A percentile compares a stretch with the other conserved stretches of the same genome.
phyloP scores from a whole-genome alignment of 2,797 vertebrate species.

The Atherinosoma microstoma region DNA sequence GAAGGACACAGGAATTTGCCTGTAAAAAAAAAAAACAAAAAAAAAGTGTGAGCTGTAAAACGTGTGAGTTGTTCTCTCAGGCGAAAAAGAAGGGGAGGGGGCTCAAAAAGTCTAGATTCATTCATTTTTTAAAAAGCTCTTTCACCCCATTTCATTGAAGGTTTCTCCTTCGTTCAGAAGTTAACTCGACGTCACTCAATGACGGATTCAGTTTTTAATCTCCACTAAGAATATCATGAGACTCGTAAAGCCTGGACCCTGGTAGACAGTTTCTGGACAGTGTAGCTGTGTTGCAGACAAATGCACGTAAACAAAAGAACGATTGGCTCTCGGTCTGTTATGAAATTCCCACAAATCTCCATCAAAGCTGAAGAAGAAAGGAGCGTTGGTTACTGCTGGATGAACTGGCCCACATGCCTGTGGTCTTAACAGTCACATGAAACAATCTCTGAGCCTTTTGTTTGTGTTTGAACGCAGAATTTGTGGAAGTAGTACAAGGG shows the following conservation, averaged over 20 bases:
- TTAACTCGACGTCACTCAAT: not conserved
- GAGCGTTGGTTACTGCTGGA: not conserved
- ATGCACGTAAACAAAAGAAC: not conserved
- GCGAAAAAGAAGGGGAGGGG: not conserved
- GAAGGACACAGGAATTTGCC: constrained; percentile 56
- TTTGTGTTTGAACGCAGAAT: constrained; percentile 46
- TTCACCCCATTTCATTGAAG: not conserved
- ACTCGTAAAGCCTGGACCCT: not conserved
- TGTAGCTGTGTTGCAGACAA: not conserved
- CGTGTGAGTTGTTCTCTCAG: constrained; percentile 44
- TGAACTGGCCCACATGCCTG: constrained; percentile 11
- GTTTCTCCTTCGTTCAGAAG: not conserved
- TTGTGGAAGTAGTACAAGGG: constrained; percentile 39
- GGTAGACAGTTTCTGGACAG: not conserved
- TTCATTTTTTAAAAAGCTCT: not conserved
- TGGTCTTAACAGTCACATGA: constrained; percentile 49
- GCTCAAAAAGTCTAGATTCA: constrained; percentile 1
- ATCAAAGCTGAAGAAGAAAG: not conserved
- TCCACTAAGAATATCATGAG: constrained; percentile 2
- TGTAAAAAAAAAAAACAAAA: constrained; percentile 14
- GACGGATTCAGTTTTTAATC: constrained; percentile 4
- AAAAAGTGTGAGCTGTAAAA: constrained; percentile 43
- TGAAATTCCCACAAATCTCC: constrained; percentile 18
- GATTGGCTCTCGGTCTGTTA: not conserved
- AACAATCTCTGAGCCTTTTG: constrained; percentile 38